These are phyloP conservation scores for Auanema sp. DNA, from an alignment of 2,888 invertebrate species.

Conservation along the genomic window DNA sequence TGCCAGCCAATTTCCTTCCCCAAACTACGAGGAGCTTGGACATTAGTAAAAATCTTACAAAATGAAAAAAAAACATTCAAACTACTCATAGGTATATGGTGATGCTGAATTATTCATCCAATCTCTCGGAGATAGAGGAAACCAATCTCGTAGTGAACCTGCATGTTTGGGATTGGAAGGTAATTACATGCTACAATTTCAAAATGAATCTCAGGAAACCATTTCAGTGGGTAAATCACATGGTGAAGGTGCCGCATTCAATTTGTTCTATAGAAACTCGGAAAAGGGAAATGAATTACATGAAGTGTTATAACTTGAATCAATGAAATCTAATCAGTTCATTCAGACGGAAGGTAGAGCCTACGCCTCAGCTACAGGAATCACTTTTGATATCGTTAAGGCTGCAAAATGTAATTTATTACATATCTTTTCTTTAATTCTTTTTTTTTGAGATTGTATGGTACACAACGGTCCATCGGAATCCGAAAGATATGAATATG, in stretches of 20 bases:
- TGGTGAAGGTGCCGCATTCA: constrained; percentile 33
- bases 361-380: constrained; percentile 23
- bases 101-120: constrained; percentile 7
- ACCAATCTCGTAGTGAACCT: constrained; percentile 45
- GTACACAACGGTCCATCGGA: constrained; percentile 54
- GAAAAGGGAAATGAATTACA: constrained; percentile 43
- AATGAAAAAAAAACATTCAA: neutral
- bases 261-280: constrained; percentile 54
- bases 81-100: neutral
- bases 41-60: constrained; percentile 31
- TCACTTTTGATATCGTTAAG: too few relatives aligned
- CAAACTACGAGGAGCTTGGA: constrained; percentile 53
- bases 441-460: constrained; percentile 44
- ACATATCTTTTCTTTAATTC: neutral
- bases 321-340: too few relatives aligned
- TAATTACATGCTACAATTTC: neutral
- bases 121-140: constrained; percentile 54
- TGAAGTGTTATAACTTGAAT: constrained; percentile 50
- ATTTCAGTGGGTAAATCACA: constrained; percentile 28
- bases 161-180: constrained; percentile 55
- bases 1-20: constrained; percentile 48
- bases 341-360: constrained; percentile 52
- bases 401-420: too few relatives aligned
- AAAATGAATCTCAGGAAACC: neutral
- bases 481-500: constrained; percentile 47